These are phyloP conservation scores for Scylla paramamosain DNA, from an alignment of 1,140 invertebrate species.

Conservation along the genomic window DNA sequence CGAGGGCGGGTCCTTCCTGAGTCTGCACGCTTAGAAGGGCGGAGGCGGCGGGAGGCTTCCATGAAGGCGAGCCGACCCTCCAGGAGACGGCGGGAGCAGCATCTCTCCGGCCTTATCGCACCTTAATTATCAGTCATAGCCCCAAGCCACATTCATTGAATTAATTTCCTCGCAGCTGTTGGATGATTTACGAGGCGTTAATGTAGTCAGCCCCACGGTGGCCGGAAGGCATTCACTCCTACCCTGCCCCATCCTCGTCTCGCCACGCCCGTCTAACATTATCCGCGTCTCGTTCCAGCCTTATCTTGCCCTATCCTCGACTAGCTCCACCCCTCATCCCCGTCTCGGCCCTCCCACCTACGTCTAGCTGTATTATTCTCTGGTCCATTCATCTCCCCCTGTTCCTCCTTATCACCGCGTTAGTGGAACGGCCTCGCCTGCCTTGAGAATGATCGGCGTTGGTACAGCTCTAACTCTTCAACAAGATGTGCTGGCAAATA, in stretches of 20 bases:
- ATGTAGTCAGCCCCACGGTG: background rate
- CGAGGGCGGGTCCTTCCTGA: background rate
- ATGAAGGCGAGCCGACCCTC: background rate
- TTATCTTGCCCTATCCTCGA: background rate
- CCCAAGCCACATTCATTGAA: background rate
- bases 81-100: background rate
- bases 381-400: background rate
- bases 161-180: background rate
- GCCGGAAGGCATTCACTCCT: background rate
- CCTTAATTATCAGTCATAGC: background rate
- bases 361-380: background rate
- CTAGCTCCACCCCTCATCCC: background rate
- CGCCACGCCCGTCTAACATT: background rate
- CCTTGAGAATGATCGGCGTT: too few relatives aligned
- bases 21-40: background rate
- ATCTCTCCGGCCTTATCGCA: background rate
- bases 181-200: background rate
- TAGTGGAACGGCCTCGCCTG: too few relatives aligned
- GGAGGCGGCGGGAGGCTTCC: background rate
- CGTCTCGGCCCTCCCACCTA: too few relatives aligned
- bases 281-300: too few relatives aligned
- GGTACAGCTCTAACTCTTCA: too few relatives aligned
- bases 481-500: too few relatives aligned
- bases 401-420: background rate
- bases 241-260: background rate